Conservation (phyloP, 2,797 vertebrate genomes). For the Megalops cyprinoides region DNA sequence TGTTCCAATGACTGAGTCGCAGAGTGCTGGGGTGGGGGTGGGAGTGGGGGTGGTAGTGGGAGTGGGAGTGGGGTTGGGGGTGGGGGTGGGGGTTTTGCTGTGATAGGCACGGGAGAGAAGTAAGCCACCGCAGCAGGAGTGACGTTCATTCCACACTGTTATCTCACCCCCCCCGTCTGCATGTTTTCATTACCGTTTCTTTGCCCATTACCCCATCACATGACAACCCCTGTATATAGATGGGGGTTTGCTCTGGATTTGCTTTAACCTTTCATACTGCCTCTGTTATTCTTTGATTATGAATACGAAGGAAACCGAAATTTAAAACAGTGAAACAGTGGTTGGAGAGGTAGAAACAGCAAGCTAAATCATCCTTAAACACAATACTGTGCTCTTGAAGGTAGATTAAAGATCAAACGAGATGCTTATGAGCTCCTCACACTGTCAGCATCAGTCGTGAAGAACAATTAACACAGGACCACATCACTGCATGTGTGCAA, state of each 20-base stretch:
- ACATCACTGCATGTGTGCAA: too few species aligned
- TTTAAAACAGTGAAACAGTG: too few species aligned
- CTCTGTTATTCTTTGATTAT: background rate
- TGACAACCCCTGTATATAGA: background rate
- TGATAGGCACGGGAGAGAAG: background rate
- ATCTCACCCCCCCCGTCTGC: too few species aligned
- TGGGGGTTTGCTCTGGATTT: background rate
- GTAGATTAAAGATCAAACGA: too few species aligned
- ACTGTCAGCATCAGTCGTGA: too few species aligned
- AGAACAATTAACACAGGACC: too few species aligned
- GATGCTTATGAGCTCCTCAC: too few species aligned
- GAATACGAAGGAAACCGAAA: background rate
- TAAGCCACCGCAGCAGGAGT: conserved; percentile 6
- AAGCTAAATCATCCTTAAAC: too few species aligned
- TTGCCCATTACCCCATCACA: background rate
- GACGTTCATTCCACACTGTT: conserved; percentile 19
- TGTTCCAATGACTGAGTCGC: background rate
- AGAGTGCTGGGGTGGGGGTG: background rate
- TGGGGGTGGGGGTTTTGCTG: background rate
- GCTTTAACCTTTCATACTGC: background rate
- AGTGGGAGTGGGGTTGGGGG: background rate
- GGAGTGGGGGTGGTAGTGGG: background rate
- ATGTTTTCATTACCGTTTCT: background rate
- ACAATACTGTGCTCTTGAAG: too few species aligned
- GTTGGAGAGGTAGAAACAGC: too few species aligned